Base-by-base conservation (phyloP, 2,797 vertebrate genomes). In the Oryzias sinensis region DNA sequence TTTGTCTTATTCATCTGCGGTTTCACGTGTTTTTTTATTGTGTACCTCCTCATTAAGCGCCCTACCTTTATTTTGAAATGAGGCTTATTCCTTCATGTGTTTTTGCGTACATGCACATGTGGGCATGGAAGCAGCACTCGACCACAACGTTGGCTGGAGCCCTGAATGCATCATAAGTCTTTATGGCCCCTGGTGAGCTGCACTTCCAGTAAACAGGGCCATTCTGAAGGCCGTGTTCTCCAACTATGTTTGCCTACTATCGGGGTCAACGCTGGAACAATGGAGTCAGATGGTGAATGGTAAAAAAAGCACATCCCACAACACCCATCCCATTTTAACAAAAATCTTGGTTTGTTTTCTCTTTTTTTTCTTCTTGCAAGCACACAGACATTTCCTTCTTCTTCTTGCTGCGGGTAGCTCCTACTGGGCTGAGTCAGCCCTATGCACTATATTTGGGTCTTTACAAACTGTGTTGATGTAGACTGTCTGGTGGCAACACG, bases 171-270 rank as follows among this genome's bases (percentile, higher is more conserved):
- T 90, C 84, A 82, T 81, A 87, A 82, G 80, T 76, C 83, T 90
- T 88, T 91, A 90, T 89, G 83, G 88, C 88, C 83, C 76, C 83
- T 69, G 77, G 78, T 81, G 81, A 86, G 75, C 69, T 77, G 79
- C 78, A 50, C 82, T 93, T 91, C 90, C 91, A 83, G 90, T 92
- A 91, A 92, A 90, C 88, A 89, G 84, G 66, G 55, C 77, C 25
- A 61, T 73, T 62, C 53, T 44, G 55, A 63, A 76, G 70, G 73
- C 83, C 76, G 77, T 80, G 69, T 51, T 65, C 57, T 61, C 62
- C 66, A 50, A 79, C 87, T 73, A 66, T 64, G 72, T 79, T 75
- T 71, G 73, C 76, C 68, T 58, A 82, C 84, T 73, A 70, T 53
- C 40, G 79, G 87, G 88, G 91, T 88, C 92, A 74, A 24, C 52